These are phyloP conservation scores for Drosophila tanythrix DNA, from an alignment of 2,888 invertebrate genomes.

Conservation along the genomic window DNA sequence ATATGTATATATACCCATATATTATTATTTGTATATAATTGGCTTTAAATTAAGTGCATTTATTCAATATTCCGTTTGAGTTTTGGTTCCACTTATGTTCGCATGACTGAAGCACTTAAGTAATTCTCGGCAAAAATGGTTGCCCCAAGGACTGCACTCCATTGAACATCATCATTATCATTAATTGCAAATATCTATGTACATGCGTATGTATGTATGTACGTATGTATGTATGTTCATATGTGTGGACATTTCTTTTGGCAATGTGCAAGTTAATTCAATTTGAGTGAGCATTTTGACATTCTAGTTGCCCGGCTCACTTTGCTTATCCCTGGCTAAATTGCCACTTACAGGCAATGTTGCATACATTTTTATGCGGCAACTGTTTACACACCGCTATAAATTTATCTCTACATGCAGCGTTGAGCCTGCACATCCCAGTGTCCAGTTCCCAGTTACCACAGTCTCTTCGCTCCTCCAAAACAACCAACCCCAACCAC, in stretches of 20 bases:
- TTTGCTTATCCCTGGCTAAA: conserved; percentile 35
- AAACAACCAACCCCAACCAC: background rate
- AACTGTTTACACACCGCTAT: conserved; percentile 77
- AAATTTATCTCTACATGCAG: conserved; percentile 57
- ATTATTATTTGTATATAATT: background rate
- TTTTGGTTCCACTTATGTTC: background rate
- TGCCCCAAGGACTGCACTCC: background rate
- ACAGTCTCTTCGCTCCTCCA: background rate
- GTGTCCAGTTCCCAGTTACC: background rate
- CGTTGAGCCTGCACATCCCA: conserved; percentile 31
- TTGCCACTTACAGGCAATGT: conserved; percentile 79
- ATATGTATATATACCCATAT: background rate
- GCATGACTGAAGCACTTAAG: background rate
- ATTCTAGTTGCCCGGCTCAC: conserved; percentile 13
- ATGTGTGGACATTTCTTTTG: conserved; percentile 3
- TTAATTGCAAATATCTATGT: conserved; percentile 2
- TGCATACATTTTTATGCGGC: conserved; percentile 73
- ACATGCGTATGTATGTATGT: background rate
- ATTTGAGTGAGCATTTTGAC: conserved; percentile 26
- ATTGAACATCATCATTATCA: conserved; percentile 3
- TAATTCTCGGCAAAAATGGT: background rate
- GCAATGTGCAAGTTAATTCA: conserved; percentile 29
- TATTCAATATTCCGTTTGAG: background rate
- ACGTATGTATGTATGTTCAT: background rate
- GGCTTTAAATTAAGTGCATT: background rate